These are phyloP conservation scores for Nemotelus pantherinus DNA, from an alignment of 2,888 invertebrate species.

Conservation along the genomic window DNA sequence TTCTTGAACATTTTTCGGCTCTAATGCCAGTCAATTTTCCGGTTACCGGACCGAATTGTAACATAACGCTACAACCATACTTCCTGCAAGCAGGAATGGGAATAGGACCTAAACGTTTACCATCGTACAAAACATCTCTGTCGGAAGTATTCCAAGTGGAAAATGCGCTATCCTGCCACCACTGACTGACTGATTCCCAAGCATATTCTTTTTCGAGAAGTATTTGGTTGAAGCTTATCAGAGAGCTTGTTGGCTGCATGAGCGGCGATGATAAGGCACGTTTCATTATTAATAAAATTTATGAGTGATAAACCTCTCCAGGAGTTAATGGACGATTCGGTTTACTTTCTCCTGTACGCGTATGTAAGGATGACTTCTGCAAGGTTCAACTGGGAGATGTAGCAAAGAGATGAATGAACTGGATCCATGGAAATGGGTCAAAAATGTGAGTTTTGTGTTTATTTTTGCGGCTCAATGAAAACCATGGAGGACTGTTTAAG, in stretches of 20 bases:
- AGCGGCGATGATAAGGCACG: conserved; percentile 46
- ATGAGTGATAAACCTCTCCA: conserved; percentile 35
- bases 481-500: too few relatives aligned
- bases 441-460: neutral
- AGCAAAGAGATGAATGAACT: too few relatives aligned
- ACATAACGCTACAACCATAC: too few relatives aligned
- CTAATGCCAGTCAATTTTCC: neutral
- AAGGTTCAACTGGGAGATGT: too few relatives aligned
- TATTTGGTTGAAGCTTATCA: too few relatives aligned
- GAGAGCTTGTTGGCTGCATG: conserved; percentile 6
- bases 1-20: neutral
- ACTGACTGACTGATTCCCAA: conserved; percentile 1
- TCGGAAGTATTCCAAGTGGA: neutral
- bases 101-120: neutral
- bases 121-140: too few relatives aligned
- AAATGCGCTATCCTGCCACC: neutral
- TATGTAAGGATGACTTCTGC: too few relatives aligned
- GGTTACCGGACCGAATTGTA: too few relatives aligned
- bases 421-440: too few relatives aligned
- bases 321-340: neutral
- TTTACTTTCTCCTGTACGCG: too few relatives aligned
- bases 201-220: conserved; percentile 37
- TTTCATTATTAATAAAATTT: conserved; percentile 44
- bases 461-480: too few relatives aligned
- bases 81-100: too few relatives aligned